Conservation (phyloP, 2,113 vertebrate genomes). For the Cromileptes altivelis region DNA sequence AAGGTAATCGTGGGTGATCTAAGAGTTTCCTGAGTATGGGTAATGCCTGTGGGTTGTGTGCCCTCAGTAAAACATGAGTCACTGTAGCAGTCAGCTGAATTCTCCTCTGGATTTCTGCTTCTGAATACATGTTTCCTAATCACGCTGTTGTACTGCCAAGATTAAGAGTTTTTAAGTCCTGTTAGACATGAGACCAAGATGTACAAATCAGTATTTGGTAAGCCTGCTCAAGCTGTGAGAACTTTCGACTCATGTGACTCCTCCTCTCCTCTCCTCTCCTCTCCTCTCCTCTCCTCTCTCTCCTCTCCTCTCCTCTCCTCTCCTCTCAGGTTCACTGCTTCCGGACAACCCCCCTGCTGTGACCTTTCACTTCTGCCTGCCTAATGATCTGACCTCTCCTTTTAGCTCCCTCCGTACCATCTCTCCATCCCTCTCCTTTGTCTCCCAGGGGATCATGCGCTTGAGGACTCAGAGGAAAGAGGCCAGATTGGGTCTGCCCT, state of each 20-base stretch:
- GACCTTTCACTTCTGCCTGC: conserved; percentile 59
- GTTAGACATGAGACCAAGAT: conserved; percentile 52
- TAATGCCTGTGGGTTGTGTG: conserved; percentile 20
- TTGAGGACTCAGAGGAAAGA: conserved; percentile 44
- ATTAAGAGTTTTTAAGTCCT: conserved; percentile 63
- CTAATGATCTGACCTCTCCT: conserved; percentile 71
- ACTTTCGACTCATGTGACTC: conserved; percentile 38
- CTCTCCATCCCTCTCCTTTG: conserved; percentile 41
- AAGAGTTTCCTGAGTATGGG: background rate
- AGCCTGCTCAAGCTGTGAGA: conserved; percentile 52
- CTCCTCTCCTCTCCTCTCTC: conserved; percentile 17
- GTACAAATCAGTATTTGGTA: conserved; percentile 58
- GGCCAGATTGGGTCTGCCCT: conserved; percentile 41
- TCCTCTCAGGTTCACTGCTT: conserved; percentile 32
- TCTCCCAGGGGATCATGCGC: conserved; percentile 58
- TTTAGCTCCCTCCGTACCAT: conserved; percentile 23
- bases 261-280: conserved; percentile 12
- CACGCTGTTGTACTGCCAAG: conserved; percentile 30
- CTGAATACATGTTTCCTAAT: conserved; percentile 31
- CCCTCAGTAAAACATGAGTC: conserved; percentile 21
- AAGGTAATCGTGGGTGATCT: background rate
- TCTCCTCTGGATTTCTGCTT: conserved; percentile 9
- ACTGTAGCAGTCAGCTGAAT: conserved; percentile 15
- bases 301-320: conserved; percentile 23
- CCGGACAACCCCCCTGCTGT: background rate